phyloP scores from a whole-genome alignment of 2,113 vertebrate genomes.

The Coreoperca whiteheadi region DNA sequence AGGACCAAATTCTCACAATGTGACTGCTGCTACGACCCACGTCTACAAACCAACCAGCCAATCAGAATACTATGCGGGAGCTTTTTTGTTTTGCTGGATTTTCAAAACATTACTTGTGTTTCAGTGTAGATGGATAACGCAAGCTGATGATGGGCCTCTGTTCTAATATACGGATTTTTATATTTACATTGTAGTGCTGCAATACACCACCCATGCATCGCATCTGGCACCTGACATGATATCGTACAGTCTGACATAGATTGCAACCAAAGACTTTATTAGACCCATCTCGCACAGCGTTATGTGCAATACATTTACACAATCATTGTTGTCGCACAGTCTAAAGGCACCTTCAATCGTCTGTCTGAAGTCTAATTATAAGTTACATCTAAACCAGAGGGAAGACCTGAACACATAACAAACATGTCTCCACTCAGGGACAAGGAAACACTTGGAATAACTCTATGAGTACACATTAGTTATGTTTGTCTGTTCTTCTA shows the following conservation, averaged over 20 bases:
- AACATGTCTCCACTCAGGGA: background rate
- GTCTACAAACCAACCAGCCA: too few relatives aligned
- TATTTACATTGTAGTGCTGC: background rate
- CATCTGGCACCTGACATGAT: background rate
- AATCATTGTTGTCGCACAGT: background rate
- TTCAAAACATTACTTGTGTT: background rate
- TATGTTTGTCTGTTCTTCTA: background rate
- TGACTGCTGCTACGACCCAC: too few relatives aligned
- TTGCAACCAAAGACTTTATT: too few relatives aligned
- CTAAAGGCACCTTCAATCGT: background rate
- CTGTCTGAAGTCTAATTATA: background rate
- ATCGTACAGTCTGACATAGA: background rate
- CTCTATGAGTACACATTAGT: background rate
- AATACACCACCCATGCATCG: background rate
- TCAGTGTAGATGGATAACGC: too few relatives aligned
- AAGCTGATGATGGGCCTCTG: too few relatives aligned
- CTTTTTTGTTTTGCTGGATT: background rate
- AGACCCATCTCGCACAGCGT: background rate
- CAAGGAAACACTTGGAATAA: background rate
- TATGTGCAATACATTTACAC: background rate
- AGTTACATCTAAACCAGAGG: background rate
- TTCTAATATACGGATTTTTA: background rate
- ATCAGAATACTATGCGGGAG: background rate
- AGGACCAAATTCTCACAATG: too few relatives aligned
- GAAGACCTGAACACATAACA: slow-evolving; percentile 1